A percentile compares a stretch with the other conserved stretches of the same genome.
These are phyloP conservation scores for Drosophila tropicalis DNA, from an alignment of 1,140 invertebrate genomes.

Conservation along the genomic window DNA sequence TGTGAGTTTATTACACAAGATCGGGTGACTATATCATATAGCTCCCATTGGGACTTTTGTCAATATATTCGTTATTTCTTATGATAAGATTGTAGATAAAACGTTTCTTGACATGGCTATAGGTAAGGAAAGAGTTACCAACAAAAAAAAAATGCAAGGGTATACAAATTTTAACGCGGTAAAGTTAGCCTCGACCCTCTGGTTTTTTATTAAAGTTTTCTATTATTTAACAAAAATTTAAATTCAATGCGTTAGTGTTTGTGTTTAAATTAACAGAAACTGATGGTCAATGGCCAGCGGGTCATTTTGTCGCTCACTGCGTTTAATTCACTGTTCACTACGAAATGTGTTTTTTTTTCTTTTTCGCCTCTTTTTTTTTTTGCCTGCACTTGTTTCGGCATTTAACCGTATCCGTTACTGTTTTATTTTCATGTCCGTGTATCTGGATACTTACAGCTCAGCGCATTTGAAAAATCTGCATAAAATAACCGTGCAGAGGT, in stretches of 20 bases:
- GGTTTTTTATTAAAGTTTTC: conserved; percentile 9
- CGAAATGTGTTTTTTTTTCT: conserved; percentile 12
- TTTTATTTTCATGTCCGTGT: conserved; percentile 30
- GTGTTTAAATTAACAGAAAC: conserved; percentile 59
- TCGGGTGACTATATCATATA: too few species aligned
- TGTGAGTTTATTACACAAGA: too few species aligned
- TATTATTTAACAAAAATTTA: conserved; percentile 24
- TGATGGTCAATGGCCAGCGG: conserved; percentile 49
- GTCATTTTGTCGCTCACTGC: conserved; percentile 20
- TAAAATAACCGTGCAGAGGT: conserved; percentile 42
- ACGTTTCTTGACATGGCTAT: too few species aligned
- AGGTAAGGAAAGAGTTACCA: too few species aligned
- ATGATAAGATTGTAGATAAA: too few species aligned
- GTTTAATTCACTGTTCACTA: conserved; percentile 4
- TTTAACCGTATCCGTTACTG: conserved; percentile 21
- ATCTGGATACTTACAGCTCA: conserved; percentile 70
- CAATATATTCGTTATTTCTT: too few species aligned
- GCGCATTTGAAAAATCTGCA: conserved; percentile 71
- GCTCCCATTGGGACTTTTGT: too few species aligned
- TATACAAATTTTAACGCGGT: too few species aligned
- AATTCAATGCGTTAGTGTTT: conserved; percentile 58
- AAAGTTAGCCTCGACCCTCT: too few species aligned
- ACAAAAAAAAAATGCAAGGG: too few species aligned
- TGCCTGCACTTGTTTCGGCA: conserved; percentile 25
- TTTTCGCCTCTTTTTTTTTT: background rate